Percentiles rank a stretch among this genome's conserved stretches.
These are phyloP conservation scores for Ryuthela nishihirai DNA, from an alignment of 2,888 invertebrate species.

Conservation along the genomic window DNA sequence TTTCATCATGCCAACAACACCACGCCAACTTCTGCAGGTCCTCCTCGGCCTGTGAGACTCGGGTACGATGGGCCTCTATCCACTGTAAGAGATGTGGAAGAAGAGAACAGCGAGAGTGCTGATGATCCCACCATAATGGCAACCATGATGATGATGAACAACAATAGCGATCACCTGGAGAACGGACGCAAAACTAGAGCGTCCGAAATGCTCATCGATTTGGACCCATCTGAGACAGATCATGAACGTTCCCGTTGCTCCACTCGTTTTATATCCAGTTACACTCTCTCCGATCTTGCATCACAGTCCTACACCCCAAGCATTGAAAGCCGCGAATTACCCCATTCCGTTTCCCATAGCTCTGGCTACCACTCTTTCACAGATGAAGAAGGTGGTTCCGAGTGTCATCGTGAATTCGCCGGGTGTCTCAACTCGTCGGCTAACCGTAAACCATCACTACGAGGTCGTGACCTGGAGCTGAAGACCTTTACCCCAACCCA, in stretches of 20 bases:
- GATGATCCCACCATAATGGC: slow-evolving; percentile 16
- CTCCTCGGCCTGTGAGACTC: slow-evolving; percentile 11
- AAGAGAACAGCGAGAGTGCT: slow-evolving; percentile 34
- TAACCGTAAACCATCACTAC: slow-evolving; percentile 8
- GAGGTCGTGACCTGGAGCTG: slow-evolving; percentile 26
- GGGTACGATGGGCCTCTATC: slow-evolving; percentile 26
- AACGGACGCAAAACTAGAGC: slow-evolving; percentile 4
- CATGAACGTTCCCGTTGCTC: slow-evolving; percentile 8
- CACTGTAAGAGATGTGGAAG: slow-evolving; percentile 34
- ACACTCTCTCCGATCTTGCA: slow-evolving; percentile 34
- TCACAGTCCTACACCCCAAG: slow-evolving; percentile 33
- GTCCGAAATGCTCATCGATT: neutral
- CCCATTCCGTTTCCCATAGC: slow-evolving; percentile 42
- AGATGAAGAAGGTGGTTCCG: slow-evolving; percentile 38
- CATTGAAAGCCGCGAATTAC: slow-evolving; percentile 34
- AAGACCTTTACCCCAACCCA: slow-evolving; percentile 29
- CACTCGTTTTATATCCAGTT: slow-evolving; percentile 29
- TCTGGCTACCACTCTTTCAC: slow-evolving; percentile 43
- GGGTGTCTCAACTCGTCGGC: slow-evolving; percentile 40
- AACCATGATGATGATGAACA: slow-evolving; percentile 1
- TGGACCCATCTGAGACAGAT: neutral
- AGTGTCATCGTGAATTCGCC: slow-evolving; percentile 41
- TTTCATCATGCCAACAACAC: slow-evolving; percentile 11
- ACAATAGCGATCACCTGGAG: slow-evolving; percentile 7
- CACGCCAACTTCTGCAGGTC: slow-evolving; percentile 17